A percentile compares a stretch with the other conserved stretches of the same genome.
Conservation (phyloP, 2,888 invertebrate species). For the Anthoptus insignis region DNA sequence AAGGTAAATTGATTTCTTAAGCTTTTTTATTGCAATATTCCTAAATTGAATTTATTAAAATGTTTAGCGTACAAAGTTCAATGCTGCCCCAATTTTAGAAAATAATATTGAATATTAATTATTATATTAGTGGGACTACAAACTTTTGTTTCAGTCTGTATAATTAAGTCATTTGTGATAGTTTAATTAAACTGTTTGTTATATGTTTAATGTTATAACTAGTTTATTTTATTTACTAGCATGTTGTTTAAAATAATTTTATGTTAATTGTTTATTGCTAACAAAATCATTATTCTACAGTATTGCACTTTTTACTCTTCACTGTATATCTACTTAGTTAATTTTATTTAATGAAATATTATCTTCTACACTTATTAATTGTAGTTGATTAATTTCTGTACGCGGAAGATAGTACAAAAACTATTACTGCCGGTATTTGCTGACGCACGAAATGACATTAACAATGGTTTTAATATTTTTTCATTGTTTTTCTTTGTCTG, state of each 20-base stretch:
- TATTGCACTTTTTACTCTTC: too few species aligned
- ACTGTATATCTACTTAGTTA: too few species aligned
- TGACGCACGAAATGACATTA: too few species aligned
- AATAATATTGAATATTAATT: neutral
- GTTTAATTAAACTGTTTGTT: neutral
- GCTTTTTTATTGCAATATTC: neutral
- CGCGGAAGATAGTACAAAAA: too few species aligned
- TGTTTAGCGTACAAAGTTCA: slow-evolving; percentile 25
- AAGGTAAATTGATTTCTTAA: neutral
- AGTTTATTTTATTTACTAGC: neutral
- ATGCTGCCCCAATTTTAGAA: slow-evolving; percentile 24
- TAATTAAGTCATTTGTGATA: neutral
- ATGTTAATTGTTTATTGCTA: neutral
- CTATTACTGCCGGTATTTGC: too few species aligned
- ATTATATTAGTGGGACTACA: slow-evolving; percentile 1
- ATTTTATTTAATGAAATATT: too few species aligned
- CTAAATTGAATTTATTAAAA: neutral
- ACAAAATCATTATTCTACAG: too few species aligned
- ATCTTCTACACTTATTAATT: too few species aligned
- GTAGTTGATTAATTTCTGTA: too few species aligned
- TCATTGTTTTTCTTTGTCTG: too few species aligned
- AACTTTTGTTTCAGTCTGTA: slow-evolving; percentile 2
- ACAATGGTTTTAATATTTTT: too few species aligned
- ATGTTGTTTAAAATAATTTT: neutral
- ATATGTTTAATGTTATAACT: neutral